A percentile compares a stretch with the other conserved stretches of the same genome.
These are phyloP conservation scores for Chelon labrosus DNA, from an alignment of 2,797 vertebrate genomes.

Conservation along the genomic window DNA sequence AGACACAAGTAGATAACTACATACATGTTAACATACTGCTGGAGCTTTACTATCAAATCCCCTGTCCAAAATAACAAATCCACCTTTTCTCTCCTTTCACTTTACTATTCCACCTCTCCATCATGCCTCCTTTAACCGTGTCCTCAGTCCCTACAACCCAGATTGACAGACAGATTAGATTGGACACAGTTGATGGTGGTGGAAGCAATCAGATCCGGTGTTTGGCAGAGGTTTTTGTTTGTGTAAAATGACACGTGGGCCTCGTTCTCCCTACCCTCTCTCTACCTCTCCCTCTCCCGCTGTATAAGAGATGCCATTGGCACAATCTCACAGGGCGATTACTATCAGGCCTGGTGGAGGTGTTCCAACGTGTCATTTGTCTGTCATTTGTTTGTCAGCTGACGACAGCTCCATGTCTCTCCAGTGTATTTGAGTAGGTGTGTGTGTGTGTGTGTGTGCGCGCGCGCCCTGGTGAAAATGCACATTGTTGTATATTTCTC, in stretches of 20 bases:
- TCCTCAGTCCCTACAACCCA: constrained; percentile 72
- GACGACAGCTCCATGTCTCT: constrained; percentile 80
- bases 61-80: constrained; percentile 56
- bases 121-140: constrained; percentile 72
- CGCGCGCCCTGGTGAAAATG: constrained; percentile 56
- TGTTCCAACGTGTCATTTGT: constrained; percentile 88
- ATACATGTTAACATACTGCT: constrained; percentile 30
- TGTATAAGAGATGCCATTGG: constrained; percentile 82
- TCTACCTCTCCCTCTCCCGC: constrained; percentile 29
- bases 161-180: constrained; percentile 90
- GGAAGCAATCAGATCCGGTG: constrained; percentile 86
- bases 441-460: constrained; percentile 40
- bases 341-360: constrained; percentile 85
- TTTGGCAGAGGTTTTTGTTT: constrained; percentile 86
- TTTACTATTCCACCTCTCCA: constrained; percentile 66
- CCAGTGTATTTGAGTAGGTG: constrained; percentile 70
- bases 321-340: constrained; percentile 86
- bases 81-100: constrained; percentile 54
- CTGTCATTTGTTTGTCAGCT: constrained; percentile 89
- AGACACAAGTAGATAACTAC: constrained; percentile 1
- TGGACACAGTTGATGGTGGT: constrained; percentile 86
- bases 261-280: constrained; percentile 35
- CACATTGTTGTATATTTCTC: constrained; percentile 74
- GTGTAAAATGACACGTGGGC: constrained; percentile 86
- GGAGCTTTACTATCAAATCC: constrained; percentile 54